Evolutionary conservation across 2,888 invertebrate species (phyloP), one percentile per base, ranked within the genome.

Genomic region (Tiphia femorata): DNA sequence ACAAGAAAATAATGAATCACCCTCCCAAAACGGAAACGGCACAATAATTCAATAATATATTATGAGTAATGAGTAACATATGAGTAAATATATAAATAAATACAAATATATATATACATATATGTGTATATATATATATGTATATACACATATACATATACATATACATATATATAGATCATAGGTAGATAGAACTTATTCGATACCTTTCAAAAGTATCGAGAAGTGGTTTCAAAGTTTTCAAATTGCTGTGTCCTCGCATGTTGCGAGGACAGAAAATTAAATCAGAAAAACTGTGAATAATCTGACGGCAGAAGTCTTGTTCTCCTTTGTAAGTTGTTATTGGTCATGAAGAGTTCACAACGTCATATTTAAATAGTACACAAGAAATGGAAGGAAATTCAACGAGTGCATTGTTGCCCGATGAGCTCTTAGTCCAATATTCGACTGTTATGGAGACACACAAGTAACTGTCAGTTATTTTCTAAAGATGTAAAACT

Each of bases 41-140:
- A 81, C 81, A 81, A 81, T 81, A 81, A 81, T 81, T 80, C 74
- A 80, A 81, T 81, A 78, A 78, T 78, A 79, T 79, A 77, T 79
- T 75, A 77, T 62, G 68, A 73, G n/a, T n/a, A n/a, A n/a, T n/a
- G n/a, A n/a, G n/a, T n/a, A n/a, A n/a, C n/a, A n/a, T n/a, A n/a
- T n/a, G n/a, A n/a, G n/a, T n/a, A n/a, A n/a, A n/a, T n/a, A n/a
- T n/a, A 73, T 75, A 77, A 76, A 72, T 72, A 73, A 72, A 74
- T 63, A 67, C 35, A 73, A 21, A 49, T 49, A 51, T 55, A 59
- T 55, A 73, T 61, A 66, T 66, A 73, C 41, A 72, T 51, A 69
- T 56, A 61, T 49, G 62, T 56, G 64, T 47, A 62, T 30, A 65
- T 27, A 60, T 27, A 68, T 70, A 70, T 58, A 57, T 48, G 64